A percentile compares a stretch with the other conserved stretches of the same genome.
Evolutionary conservation across 2,888 invertebrate species (phyloP).

Genomic region (Cataglyphis rosenhaueri): DNA sequence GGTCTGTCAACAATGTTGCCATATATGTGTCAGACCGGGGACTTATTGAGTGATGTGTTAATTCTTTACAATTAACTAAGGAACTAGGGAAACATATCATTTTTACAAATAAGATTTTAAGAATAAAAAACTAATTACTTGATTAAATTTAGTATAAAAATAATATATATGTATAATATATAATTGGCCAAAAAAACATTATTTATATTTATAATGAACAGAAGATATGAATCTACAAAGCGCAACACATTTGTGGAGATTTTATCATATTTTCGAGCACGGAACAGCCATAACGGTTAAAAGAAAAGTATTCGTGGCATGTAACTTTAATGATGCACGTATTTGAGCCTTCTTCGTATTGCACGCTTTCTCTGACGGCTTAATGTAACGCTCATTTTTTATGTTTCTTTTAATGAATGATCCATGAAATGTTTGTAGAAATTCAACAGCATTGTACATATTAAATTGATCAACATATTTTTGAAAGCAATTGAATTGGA

Average conservation of each 20-base stretch:
- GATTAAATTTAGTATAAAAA: constrained; percentile 9
- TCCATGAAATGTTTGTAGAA: constrained; percentile 6
- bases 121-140: not conserved
- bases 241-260: constrained; percentile 29
- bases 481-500: not conserved
- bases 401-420: constrained; percentile 40
- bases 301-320: constrained; percentile 38
- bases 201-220: constrained; percentile 42
- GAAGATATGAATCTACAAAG: constrained; percentile 27
- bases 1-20: no score
- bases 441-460: not conserved
- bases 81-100: not conserved
- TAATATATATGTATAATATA: not conserved
- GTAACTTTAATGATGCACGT: constrained; percentile 55
- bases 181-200: constrained; percentile 1
- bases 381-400: constrained; percentile 60
- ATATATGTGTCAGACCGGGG: no score
- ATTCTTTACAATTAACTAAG: no score
- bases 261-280: constrained; percentile 40
- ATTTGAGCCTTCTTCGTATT: constrained; percentile 56
- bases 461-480: not conserved
- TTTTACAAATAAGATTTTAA: not conserved
- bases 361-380: constrained; percentile 67
- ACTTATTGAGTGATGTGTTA: no score
- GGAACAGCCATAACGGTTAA: constrained; percentile 16